Evolutionary conservation across 2,888 invertebrate species (phyloP).

Genomic region (Formica aserva): DNA sequence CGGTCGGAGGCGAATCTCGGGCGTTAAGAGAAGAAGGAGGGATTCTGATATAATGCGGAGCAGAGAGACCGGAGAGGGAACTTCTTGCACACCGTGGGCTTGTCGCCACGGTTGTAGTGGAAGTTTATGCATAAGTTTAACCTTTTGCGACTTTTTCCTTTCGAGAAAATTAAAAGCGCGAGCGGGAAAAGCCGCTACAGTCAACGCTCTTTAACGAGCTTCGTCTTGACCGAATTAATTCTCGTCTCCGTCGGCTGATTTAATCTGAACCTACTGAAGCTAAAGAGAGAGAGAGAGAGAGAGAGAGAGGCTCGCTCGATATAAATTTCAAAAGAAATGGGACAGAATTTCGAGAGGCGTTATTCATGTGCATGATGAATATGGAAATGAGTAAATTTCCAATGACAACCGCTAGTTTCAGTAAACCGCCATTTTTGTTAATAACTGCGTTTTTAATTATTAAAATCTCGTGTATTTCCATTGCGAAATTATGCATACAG

Average conservation of each 20-base stretch:
- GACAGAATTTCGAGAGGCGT: background rate
- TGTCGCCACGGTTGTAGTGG: constrained; percentile 5
- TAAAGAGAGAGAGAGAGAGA: too few species aligned
- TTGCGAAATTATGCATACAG: background rate
- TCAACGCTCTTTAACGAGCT: constrained; percentile 37
- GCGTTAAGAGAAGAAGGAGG: background rate
- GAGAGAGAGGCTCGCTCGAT: background rate
- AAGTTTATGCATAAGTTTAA: constrained; percentile 42
- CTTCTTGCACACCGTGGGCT: constrained; percentile 7
- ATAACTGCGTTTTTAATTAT: constrained; percentile 34
- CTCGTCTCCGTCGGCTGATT: constrained; percentile 16
- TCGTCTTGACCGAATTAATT: constrained; percentile 40
- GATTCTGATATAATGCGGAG: background rate
- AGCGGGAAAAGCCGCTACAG: background rate
- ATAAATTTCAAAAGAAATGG: background rate
- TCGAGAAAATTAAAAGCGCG: constrained; percentile 23
- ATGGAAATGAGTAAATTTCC: constrained; percentile 26
- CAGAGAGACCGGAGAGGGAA: background rate
- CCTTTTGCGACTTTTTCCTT: constrained; percentile 2
- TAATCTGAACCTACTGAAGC: constrained; percentile 4
- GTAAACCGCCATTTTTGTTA: background rate
- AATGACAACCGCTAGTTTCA: background rate
- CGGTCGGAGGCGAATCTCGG: constrained; percentile 25
- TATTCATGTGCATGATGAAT: constrained; percentile 1
- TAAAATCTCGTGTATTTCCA: background rate